phyloP scores from a whole-genome alignment of 92 coral and sea anemone genomes.

The Epizoanthus scotinus region DNA sequence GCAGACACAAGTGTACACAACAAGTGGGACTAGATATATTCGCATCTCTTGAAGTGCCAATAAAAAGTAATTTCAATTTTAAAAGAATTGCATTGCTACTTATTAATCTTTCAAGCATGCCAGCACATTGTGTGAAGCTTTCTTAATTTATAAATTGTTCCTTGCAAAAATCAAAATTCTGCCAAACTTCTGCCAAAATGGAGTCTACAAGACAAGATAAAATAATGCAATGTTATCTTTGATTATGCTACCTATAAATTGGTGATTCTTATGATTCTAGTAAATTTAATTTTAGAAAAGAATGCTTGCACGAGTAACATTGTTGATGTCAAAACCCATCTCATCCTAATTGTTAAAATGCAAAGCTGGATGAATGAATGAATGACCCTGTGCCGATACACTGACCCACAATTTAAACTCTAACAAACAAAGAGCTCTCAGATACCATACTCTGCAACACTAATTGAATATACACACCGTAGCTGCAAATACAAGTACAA shows the following conservation, averaged over 20 bases:
- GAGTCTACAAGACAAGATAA: background rate
- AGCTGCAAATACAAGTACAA: background rate
- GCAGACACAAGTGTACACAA: too few species aligned
- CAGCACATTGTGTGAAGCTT: background rate
- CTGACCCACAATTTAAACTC: background rate
- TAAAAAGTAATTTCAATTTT: background rate
- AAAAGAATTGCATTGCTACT: background rate
- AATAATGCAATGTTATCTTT: background rate
- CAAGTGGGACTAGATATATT: too few species aligned
- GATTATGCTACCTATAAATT: background rate
- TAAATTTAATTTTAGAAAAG: background rate
- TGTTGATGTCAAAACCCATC: slow-evolving; percentile 13
- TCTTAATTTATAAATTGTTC: background rate
- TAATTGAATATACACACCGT: background rate
- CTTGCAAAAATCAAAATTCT: background rate
- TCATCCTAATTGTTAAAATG: slow-evolving; percentile 7
- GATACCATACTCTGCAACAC: background rate
- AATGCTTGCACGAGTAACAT: background rate
- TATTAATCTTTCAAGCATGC: background rate
- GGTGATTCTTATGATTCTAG: background rate
- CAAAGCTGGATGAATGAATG: background rate
- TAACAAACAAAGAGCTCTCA: background rate
- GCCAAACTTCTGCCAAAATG: background rate
- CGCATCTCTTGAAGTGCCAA: background rate
- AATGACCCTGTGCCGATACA: background rate